A percentile compares a stretch with the other conserved stretches of the same genome.
These are phyloP conservation scores for Cassiopea andromeda DNA, from an alignment of 30 jellyfish, hydroid and myxozoan species.

Conservation along the genomic window DNA sequence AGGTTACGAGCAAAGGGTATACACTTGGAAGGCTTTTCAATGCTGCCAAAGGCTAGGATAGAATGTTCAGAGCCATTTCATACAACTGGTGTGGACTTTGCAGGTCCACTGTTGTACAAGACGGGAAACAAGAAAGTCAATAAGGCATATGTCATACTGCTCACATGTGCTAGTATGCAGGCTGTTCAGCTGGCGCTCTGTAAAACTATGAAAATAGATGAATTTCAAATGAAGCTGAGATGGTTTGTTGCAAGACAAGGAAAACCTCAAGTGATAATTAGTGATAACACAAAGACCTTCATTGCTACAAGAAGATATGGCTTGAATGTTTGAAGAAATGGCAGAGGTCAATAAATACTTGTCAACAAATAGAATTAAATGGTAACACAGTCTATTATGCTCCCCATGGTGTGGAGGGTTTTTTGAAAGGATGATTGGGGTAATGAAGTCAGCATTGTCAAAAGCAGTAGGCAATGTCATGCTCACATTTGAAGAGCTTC, in stretches of 20 bases:
- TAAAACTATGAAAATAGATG: conserved; percentile 56
- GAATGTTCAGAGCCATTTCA: conserved; percentile 62
- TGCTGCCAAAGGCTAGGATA: conserved; percentile 30
- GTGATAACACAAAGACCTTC: conserved; percentile 78
- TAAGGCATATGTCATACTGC: conserved; percentile 70
- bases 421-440: conserved; percentile 68
- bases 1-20: not conserved
- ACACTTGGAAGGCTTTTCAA: not conserved
- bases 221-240: conserved; percentile 39
- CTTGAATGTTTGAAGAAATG: conserved; percentile 5
- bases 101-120: conserved; percentile 67
- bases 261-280: conserved; percentile 59
- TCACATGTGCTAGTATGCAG: conserved; percentile 79
- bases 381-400: conserved; percentile 74
- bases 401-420: conserved; percentile 85
- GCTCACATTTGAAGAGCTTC: conserved; percentile 52
- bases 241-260: conserved; percentile 87
- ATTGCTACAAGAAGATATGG: conserved; percentile 28
- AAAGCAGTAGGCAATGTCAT: conserved; percentile 50
- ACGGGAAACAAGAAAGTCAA: conserved; percentile 24
- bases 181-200: conserved; percentile 73
- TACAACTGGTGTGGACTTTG: conserved; percentile 73
- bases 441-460: conserved; percentile 41
- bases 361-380: conserved; percentile 33
- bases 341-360: conserved; percentile 42